Evolutionary conservation across 2,797 vertebrate species (phyloP), one percentile per base, ranked within the genome.

Genomic region (Rhinophrynus dorsalis): DNA sequence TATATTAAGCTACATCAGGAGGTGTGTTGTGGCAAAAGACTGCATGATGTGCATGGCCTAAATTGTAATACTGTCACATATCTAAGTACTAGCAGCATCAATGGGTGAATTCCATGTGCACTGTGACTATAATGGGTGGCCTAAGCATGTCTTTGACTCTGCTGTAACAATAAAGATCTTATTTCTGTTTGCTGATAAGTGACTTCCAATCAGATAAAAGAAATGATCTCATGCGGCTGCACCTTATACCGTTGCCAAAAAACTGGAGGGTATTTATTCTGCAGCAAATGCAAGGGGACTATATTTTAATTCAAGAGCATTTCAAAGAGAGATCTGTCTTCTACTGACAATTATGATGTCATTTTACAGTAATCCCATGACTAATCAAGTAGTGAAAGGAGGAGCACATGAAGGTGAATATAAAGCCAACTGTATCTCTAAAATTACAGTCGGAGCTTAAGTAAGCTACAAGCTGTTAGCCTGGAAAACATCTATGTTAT

Each of bases 161-260:
- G 17, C 38, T 71, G 8, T 8, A 3, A 26, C 23, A 71, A 71
- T 54, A 12, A 9, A 52, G 37, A 30, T 8, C 37, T 4, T 11
- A 56, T 59, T 82, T 80, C 67, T 81, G 12, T 78, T 75, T 78
- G 60, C 26, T 78, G 56, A 76, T 29, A 23, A 35, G n/a, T 77
- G 70, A 74, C 65, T 78, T 76, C 32, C 24, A 50, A 57, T 29
- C 21, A 0, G 38, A 50, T 0, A 40, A 21, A 11, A 58, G 9
- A 50, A 47, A 5, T 56, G 47, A 74, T 78, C 68, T 84, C 75
- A 57, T 32, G 45, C 2, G 0, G 32, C 44, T 55, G 21, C 2
- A 54, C 30, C 51, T 74, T 40, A 38, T n/a, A 4, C 26, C 40
- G 20, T 65, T 81, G 59, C 76, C 62, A 75, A 75, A 76, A 62